phyloP scores from a whole-genome alignment of 2,888 invertebrate species.

The Epinotia bilunana region DNA sequence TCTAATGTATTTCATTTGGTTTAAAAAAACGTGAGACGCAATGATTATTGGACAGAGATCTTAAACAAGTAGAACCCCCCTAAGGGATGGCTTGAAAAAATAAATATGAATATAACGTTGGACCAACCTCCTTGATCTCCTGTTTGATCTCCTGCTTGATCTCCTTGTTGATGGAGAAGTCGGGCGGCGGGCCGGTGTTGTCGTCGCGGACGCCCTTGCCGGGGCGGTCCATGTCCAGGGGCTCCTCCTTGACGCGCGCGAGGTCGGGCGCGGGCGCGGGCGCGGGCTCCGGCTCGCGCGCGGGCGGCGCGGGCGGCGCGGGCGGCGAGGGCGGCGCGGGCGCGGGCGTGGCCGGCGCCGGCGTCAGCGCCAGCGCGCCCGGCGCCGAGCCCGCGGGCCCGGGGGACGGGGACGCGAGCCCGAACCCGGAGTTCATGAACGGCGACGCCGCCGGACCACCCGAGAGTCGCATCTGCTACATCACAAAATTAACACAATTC shows the following conservation, averaged over 20 bases:
- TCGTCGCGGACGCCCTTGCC: conserved; percentile 87
- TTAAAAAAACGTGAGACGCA: too few relatives aligned
- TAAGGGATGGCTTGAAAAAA: too few relatives aligned
- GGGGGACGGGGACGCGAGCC: conserved; percentile 71
- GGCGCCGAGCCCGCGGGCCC: conserved; percentile 77
- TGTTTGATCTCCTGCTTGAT: conserved; percentile 80
- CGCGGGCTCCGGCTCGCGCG: conserved; percentile 86
- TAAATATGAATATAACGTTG: neutral
- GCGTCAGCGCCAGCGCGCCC: conserved; percentile 57
- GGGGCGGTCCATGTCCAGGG: neutral
- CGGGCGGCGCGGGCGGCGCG: conserved; percentile 62
- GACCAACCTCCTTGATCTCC: conserved; percentile 83
- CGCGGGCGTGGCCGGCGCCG: conserved; percentile 74
- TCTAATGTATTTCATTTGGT: too few relatives aligned
- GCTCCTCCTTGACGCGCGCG: conserved; percentile 85
- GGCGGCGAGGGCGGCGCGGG: conserved; percentile 82
- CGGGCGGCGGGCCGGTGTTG: conserved; percentile 72
- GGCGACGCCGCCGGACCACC: conserved; percentile 82
- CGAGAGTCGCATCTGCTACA: conserved; percentile 58
- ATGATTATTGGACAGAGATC: too few relatives aligned
- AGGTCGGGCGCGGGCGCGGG: conserved; percentile 87
- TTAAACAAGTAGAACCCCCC: too few relatives aligned
- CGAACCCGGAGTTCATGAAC: conserved; percentile 78
- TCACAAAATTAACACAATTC: neutral
- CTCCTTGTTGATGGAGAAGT: conserved; percentile 60